Evolutionary conservation across 2,113 vertebrate species (phyloP), one percentile per base, ranked within the genome.

Genomic region (Phodopus roborovskii): DNA sequence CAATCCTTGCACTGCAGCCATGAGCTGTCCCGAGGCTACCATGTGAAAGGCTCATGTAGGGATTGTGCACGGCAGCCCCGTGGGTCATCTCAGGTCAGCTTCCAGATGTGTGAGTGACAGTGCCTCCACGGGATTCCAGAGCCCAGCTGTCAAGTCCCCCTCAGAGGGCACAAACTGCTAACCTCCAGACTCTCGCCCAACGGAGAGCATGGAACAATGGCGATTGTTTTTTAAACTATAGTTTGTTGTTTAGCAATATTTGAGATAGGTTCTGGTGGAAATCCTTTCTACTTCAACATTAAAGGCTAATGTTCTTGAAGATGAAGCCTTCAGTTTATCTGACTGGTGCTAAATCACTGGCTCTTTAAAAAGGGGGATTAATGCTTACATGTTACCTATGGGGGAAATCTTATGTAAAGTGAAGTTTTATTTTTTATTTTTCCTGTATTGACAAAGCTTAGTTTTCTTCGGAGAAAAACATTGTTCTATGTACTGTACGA

Each of bases 391-490:
- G 28, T 60, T 73, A 77, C 20, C 36, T 28, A 45, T 1, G 56
- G 48, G 56, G 17, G 24, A 5, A 79, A n/a, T 11, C 20, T 88
- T 42, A 74, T 42, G n/a, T n/a, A 84, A 17, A 87, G 83, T 71
- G 45, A 2, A 48, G 24, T 62, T 89, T 45, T 24, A 45, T 60
- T 94, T 94, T 53, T 36, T 13, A 71, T 71, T 96, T 86, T 22
- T 86, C 39, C 39, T 78, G 33, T 68, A 36, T 16, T 78, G 56
- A 93, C 36, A 58, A 85, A 85, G 56, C 6, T 36, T 36, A 30
- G 36, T 16, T 88, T 56, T 95, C 88, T 94, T 90, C 39, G 62
- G 26, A 81, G 50, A 86, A 83, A 92, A 86, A 92, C 2, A 78
- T 4, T 50, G 22, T 73, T 86, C 20, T 39, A 88, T 36, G 8